A percentile compares a stretch with the other conserved stretches of the same genome.
phyloP scores from a whole-genome alignment of 2,797 vertebrate genomes.

The Liasis olivaceus region DNA sequence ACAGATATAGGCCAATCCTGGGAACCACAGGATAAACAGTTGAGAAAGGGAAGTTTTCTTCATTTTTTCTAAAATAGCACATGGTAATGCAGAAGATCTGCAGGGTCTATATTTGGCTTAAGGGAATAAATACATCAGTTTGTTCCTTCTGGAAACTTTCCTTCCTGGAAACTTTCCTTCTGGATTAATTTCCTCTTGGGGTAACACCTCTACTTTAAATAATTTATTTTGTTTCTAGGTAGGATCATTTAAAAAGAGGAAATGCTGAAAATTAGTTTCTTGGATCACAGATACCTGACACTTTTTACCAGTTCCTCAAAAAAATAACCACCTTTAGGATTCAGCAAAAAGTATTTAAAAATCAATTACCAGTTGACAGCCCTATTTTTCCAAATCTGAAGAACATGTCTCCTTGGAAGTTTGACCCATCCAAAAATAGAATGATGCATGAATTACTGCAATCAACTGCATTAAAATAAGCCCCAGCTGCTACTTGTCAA shows the following conservation, averaged over 20 bases:
- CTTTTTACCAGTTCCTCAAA: background rate
- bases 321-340: background rate
- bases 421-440: background rate
- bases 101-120: background rate
- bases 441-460: background rate
- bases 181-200: background rate
- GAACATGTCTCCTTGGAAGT: background rate
- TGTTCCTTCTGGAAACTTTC: background rate
- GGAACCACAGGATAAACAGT: background rate
- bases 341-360: background rate
- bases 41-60: background rate
- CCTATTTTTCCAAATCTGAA: background rate
- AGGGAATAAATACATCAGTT: background rate
- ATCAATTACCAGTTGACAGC: background rate
- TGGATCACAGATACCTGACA: background rate
- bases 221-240: background rate
- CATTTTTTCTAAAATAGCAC: background rate
- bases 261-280: background rate
- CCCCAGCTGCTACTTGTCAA: background rate
- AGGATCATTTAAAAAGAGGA: too few species aligned
- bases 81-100: too few species aligned
- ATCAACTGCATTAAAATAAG: background rate
- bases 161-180: background rate
- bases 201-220: background rate
- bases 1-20: conserved; percentile 91